Evolutionary conservation across 2,888 invertebrate species (phyloP).

Genomic region (Platycheirus rosarum): DNA sequence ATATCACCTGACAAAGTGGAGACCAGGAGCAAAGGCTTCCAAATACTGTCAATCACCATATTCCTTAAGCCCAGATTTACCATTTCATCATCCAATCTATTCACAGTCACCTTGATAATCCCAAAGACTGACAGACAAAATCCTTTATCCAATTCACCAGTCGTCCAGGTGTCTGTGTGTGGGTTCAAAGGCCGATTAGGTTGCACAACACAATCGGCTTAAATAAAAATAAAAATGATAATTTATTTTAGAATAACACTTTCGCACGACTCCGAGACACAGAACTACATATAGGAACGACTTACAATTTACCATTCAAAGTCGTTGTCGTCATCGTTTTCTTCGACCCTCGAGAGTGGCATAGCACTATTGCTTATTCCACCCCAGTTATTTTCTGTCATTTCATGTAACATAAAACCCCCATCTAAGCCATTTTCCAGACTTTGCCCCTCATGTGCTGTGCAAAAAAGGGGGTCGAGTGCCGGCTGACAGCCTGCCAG

Average conservation of each 20-base stretch:
- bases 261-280: not conserved
- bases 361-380: slow-evolving; percentile 58
- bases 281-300: not conserved
- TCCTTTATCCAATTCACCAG: slow-evolving; percentile 30
- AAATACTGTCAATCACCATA: slow-evolving; percentile 20
- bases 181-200: slow-evolving; percentile 56
- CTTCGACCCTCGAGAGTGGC: slow-evolving; percentile 44
- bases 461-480: not conserved
- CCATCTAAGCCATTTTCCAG: slow-evolving; percentile 37
- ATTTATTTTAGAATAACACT: slow-evolving; percentile 30
- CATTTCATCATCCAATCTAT: slow-evolving; percentile 24
- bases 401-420: slow-evolving; percentile 30
- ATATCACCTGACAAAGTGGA: slow-evolving; percentile 5
- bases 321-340: slow-evolving; percentile 7
- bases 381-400: slow-evolving; percentile 59
- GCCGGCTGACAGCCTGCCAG: not conserved
- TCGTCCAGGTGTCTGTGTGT: slow-evolving; percentile 32
- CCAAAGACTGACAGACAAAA: slow-evolving; percentile 14
- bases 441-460: slow-evolving; percentile 40
- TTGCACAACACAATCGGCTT: slow-evolving; percentile 28
- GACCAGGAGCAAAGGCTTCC: not conserved
- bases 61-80: slow-evolving; percentile 34
- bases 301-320: slow-evolving; percentile 21
- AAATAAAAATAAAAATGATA: slow-evolving; percentile 55
- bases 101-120: slow-evolving; percentile 21